A percentile compares a stretch with the other conserved stretches of the same genome.
These are phyloP conservation scores for Distichodus sexfasciatus DNA, from an alignment of 2,797 vertebrate genomes.

Conservation along the genomic window DNA sequence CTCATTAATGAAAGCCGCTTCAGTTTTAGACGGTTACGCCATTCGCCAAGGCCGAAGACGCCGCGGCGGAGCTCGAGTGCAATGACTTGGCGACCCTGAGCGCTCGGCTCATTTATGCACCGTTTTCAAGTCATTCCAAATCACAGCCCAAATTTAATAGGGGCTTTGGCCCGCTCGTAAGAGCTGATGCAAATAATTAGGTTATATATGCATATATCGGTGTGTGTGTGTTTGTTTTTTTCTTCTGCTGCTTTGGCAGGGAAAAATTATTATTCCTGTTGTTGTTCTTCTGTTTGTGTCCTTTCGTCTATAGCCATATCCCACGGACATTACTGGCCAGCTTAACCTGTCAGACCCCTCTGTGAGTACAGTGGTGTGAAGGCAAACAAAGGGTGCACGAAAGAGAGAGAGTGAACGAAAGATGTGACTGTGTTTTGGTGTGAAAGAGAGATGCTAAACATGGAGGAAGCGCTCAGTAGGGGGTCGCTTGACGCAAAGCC, in stretches of 20 bases:
- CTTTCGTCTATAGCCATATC: constrained; percentile 86
- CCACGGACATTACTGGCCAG: constrained; percentile 97
- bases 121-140: constrained; percentile 15
- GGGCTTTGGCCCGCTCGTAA: constrained; percentile 36
- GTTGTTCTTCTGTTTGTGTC: constrained; percentile 38
- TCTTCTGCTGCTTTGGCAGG: background rate
- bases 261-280: constrained; percentile 27
- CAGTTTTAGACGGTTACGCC: constrained; percentile 2
- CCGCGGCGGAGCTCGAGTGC: constrained; percentile 1
- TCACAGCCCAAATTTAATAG: constrained; percentile 32
- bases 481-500: constrained; percentile 26
- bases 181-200: constrained; percentile 1
- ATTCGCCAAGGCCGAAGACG: background rate
- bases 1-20: constrained; percentile 28
- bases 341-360: constrained; percentile 99
- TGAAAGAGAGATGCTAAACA: constrained; percentile 28
- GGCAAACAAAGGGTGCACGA: constrained; percentile 44
- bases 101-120: constrained; percentile 13
- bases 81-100: constrained; percentile 34
- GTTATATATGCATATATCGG: background rate
- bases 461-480: constrained; percentile 21
- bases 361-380: constrained; percentile 98
- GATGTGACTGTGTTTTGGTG: no score
- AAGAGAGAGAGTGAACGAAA: constrained; percentile 40
- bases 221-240: constrained; percentile 6